Base-by-base conservation (phyloP, 2,797 vertebrate species). In the Echeneis naucrates region DNA sequence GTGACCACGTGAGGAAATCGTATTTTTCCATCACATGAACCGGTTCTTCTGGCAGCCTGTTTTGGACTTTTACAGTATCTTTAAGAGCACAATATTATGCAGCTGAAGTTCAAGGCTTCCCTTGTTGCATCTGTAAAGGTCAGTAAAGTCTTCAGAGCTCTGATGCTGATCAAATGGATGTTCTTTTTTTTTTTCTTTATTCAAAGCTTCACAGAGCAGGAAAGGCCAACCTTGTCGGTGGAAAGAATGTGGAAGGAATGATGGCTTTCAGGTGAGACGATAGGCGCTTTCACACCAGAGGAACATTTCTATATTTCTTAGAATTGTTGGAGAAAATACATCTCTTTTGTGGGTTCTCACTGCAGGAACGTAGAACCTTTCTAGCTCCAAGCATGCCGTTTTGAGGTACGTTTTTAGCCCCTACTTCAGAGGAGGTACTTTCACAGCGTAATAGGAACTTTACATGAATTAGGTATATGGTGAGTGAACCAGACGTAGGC, bases 101-200 rank as follows among this genome's bases (percentile, higher is more conserved):
- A 63, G 82, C 79, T 77, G 53, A 83, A 81, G 78, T 78, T 81
- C 42, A 80, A 79, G 67, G 48, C 47, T 70, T 76, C 64, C 72
- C 67, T 21, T 82, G 71, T 86, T 83, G 78, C 77, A 75, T 74
- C 74, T 67, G 52, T 69, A 92, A 91, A 91, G 89, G 89, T 92
- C 89, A 87, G 73, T 63, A 63, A 68, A 87, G 80, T 84, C 75
- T 83, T 75, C 40, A 23, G 67, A 81, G 80, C 77, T 83, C 53
- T 64, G 35, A 40, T 54, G 72, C 54, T 77, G 67, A 85, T 87
- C 62, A 77, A 62, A 86, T 82, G 78, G 60, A 53, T 68, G 53
- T 35, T 44, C n/a, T n/a, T n/a, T n/a, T 40, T 38, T 51, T 47
- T 62, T 71, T 56, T 57, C 80, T 63, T 81, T 44, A 77, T 67